A percentile compares a stretch with the other conserved stretches of the same genome.
These are phyloP conservation scores for Potamilus streckersoni DNA, from an alignment of 1,140 invertebrate species.

Conservation along the genomic window DNA sequence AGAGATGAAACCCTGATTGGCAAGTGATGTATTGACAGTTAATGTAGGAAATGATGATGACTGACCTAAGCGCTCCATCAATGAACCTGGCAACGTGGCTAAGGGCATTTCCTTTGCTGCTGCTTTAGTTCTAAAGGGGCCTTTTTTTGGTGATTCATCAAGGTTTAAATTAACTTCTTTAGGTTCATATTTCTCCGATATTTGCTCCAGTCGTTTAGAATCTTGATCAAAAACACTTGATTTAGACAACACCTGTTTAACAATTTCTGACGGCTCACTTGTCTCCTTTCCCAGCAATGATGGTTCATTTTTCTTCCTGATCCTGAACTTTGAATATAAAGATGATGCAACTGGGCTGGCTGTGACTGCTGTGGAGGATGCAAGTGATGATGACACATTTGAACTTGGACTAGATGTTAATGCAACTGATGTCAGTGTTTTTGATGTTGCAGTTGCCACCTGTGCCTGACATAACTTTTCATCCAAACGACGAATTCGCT, in stretches of 20 bases:
- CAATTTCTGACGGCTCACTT: constrained; percentile 88
- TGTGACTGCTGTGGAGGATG: constrained; percentile 7
- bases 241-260: constrained; percentile 88
- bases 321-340: constrained; percentile 69
- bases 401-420: constrained; percentile 38
- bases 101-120: constrained; percentile 65
- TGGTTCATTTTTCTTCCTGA: constrained; percentile 59
- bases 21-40: constrained; percentile 36
- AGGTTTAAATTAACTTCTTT: constrained; percentile 47
- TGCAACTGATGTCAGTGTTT: constrained; percentile 24
- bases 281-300: constrained; percentile 47
- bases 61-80: constrained; percentile 38
- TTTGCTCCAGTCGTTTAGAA: constrained; percentile 89
- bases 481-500: constrained; percentile 88
- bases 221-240: constrained; percentile 95
- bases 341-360: constrained; percentile 19
- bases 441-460: constrained; percentile 37
- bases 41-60: constrained; percentile 42
- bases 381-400: constrained; percentile 8
- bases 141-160: constrained; percentile 32
- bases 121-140: constrained; percentile 61
- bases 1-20: constrained; percentile 4
- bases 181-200: constrained; percentile 87
- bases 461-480: constrained; percentile 75
- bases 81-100: constrained; percentile 39